Evolutionary conservation across 2,888 invertebrate species (phyloP), one percentile per base, ranked within the genome.

Genomic region (Drosophila paracracens): DNA sequence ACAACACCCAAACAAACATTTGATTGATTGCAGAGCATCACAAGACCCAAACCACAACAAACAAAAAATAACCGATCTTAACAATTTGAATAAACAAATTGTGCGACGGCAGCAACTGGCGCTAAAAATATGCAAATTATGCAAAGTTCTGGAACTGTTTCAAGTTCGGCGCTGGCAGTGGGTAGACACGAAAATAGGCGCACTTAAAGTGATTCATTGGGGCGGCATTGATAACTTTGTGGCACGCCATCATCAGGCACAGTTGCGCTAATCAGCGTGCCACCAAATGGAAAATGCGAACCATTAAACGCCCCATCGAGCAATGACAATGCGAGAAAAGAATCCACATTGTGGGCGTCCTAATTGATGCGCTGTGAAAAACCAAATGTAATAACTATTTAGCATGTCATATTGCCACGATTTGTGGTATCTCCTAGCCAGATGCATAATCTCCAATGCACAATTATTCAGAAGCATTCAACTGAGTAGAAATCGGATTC

Each of bases 11-110:
- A 18, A 70, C 71, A 70, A 88, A 88, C 84, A 85, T 89, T 89
- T 85, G 84, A 85, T 85, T 85, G 84, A 85, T 89, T 89, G 84
- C 75, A 79, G 70, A 76, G 76, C 74, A 83, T 70, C 80, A 70
- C 78, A 74, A 58, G 36, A 63, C 57, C 65, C 59, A 65, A 59
- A 63, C 35, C 7, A 33, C 33, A 11, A 33, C 33, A 8, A 21
- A 11, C 7, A 11, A 7, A 67, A 54, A 63, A 66, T 64, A 48
- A 60, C 35, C 61, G 70, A 68, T 56, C 88, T 70, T 66, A 81
- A 89, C 83, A 88, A 82, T 79, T 83, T 79, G 72, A 72, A 82
- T 76, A 76, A 79, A 79, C 89, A 84, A 84, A 83, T 70, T 74
- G 77, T 60, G 52, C 71, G 62, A 62, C 36, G 36, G 11, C 27